phyloP scores from a whole-genome alignment of 2,113 vertebrate genomes.

The Noctilio leporinus region DNA sequence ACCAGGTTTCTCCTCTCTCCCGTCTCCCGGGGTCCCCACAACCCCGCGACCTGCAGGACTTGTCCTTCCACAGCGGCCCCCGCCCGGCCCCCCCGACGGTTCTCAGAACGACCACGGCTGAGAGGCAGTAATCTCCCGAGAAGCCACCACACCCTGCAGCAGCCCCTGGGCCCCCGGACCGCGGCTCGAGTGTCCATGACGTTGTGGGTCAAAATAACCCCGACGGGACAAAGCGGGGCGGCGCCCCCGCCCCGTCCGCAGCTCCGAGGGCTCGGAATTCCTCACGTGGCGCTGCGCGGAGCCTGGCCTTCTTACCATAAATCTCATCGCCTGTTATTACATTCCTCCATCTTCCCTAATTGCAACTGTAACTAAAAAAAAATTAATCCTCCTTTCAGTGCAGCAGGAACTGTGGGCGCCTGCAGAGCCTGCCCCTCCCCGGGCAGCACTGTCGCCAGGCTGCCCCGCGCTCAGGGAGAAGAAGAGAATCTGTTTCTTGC shows the following conservation, averaged over 20 bases:
- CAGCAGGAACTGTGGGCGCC: background rate
- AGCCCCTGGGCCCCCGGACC: conserved; percentile 46
- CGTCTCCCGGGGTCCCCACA: conserved; percentile 55
- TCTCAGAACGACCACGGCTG: conserved; percentile 63
- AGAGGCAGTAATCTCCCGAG: conserved; percentile 59
- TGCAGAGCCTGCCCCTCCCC: background rate
- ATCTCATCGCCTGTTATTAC: background rate
- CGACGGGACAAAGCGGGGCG: conserved; percentile 15
- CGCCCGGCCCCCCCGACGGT: background rate
- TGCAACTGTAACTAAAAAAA: background rate
- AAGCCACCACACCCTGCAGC: conserved; percentile 67
- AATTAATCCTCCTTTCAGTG: background rate
- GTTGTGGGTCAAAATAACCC: conserved; percentile 45
- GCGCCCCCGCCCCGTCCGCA: background rate
- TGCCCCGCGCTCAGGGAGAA: background rate
- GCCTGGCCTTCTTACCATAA: background rate
- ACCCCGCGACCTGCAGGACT: conserved; percentile 63
- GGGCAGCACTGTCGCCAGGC: accelerated
- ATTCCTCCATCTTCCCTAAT: background rate
- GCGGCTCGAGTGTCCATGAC: conserved; percentile 43
- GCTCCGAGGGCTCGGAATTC: background rate
- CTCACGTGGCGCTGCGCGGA: background rate
- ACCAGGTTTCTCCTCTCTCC: background rate
- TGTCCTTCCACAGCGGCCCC: background rate
- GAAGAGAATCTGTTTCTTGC: background rate